Conservation (phyloP, 1,140 invertebrate genomes). For the Teleogryllus occipitalis region DNA sequence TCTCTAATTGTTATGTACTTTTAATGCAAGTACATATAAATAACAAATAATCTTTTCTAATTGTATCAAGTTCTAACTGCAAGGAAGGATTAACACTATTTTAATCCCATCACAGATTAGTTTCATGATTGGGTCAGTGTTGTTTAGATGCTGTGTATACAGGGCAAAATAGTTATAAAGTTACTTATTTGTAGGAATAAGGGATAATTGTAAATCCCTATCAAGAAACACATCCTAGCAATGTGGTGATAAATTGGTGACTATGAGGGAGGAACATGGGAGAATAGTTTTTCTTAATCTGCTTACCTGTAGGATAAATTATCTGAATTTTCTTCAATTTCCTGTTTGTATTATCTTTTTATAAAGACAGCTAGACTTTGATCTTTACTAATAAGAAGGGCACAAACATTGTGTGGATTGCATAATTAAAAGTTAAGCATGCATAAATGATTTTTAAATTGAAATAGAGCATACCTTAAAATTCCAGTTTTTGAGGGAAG, state of each 20-base stretch:
- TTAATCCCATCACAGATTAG: not conserved
- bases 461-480: not conserved
- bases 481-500: not conserved
- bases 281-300: not conserved
- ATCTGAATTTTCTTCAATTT: not conserved
- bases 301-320: not conserved
- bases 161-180: not conserved
- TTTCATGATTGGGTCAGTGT: not conserved
- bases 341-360: not conserved
- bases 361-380: not conserved
- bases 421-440: not conserved
- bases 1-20: not conserved
- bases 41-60: not conserved
- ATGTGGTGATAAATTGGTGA: not conserved
- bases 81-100: not conserved
- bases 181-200: not conserved
- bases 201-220: not conserved
- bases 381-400: not conserved
- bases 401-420: not conserved
- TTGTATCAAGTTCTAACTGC: not conserved
- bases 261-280: not conserved
- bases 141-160: not conserved
- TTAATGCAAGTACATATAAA: not conserved
- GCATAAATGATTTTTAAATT: not conserved
- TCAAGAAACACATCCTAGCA: not conserved